Evolutionary conservation across 2,888 invertebrate genomes (phyloP), one percentile per base, ranked within the genome.

Genomic region (Rosalia funebris): DNA sequence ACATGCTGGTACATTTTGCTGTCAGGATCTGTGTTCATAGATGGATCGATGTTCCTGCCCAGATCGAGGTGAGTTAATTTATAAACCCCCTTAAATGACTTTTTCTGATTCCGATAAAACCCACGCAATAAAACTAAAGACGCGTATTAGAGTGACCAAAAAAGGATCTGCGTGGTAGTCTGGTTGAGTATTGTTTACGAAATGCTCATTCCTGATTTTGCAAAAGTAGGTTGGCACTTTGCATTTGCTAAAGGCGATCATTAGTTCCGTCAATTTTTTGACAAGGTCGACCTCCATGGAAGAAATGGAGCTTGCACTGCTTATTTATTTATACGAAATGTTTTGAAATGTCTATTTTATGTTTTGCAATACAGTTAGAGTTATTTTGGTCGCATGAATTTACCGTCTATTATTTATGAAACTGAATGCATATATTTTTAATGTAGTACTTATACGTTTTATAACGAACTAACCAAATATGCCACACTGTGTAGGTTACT

Each of bases 21-120:
- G 59, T 89, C 90, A 37, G 93, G 93, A 52, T 91, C 91, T 12
- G 92, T 93, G 53, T 92, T 92, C 84, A 92, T 93, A 81, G 92
- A 92, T 81, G 91, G 91, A 44, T 91, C 91, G 71, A 91, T 93
- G 90, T 92, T 90, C 79, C 84, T 92, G 68, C 92, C 92, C n/a
- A 85, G 89, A 71, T 89, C 89, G 82, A 90, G 90, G 91, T 91
- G 83, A 84, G 84, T 76, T 37, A 32, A 39, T 16, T 36, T 36
- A 34, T 9, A 9, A 25, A 25, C 25, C 25, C 25, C 7, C 10
- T 34, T n/a, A 11, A 10, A 34, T 34, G 11, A 7, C 11, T 10
- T 34, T 34, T n/a, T 34, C 7, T 25, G 3, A 5, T 34, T n/a
- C 10, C 10, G 10, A 34, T 34, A 7, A n/a, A 3, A n/a, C 34